Evolutionary conservation across 2,797 vertebrate genomes (phyloP), one percentile per base, ranked within the genome.

Genomic region (Arrhamphus sclerolepis): DNA sequence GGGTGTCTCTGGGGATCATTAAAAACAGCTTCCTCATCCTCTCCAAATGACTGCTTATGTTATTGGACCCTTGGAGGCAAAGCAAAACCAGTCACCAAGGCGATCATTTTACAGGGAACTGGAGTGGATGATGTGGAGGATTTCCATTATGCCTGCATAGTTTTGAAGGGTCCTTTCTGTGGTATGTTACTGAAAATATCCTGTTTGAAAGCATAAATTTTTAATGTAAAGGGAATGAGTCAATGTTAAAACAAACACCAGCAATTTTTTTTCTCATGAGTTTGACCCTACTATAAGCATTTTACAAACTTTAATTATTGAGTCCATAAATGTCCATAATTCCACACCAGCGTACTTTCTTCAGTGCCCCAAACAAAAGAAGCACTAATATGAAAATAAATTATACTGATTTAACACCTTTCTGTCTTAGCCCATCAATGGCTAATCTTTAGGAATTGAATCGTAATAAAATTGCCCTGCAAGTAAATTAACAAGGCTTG

Each of bases 1-100:
- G 44, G 54, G 62, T 0, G 66, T 84, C 85, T 80, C 73, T 29
- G 59, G 76, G 77, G 88, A 89, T 84, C 78, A 79, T 87, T 86
- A 87, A 86, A 90, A 86, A 84, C 76, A 80, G 80, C 70, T 75
- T 77, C 62, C 48, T 81, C 78, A 75, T 74, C 75, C 70, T 60
- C 58, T 75, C 60, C 77, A 52, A 82, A 69, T 72, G 55, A 77
- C 74, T 83, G 82, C 80, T 81, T 74, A 77, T 79, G 72, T 66
- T 69, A 46, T 26, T 52, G 70, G 74, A 79, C 66, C 70, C 88
- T 81, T 21, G 47, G 40, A 81, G 84, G 75, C 68, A 77, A 55
- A 77, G 56, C 24, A 39, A 34, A 70, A 63, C 18, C 77, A 72
- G 64, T n/a, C 62, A 49, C 22, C 14, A 6, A 46, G 41, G 61